Conservation (phyloP, 2,113 vertebrate species). For the Brevimyrus niger region DNA sequence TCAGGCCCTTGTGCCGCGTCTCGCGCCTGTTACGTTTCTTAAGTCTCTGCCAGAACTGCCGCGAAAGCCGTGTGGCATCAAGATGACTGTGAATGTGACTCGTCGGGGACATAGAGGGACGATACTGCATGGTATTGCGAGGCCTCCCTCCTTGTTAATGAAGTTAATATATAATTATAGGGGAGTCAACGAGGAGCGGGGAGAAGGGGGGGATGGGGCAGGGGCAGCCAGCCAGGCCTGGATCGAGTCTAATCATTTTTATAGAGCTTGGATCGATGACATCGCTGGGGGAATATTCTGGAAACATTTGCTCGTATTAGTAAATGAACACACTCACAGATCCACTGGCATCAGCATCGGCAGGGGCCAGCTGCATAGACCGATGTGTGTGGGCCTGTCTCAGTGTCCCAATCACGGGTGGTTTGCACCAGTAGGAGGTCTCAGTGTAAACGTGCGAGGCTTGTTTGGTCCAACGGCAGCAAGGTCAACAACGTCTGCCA, state of each 20-base stretch:
- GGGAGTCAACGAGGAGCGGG: neutral
- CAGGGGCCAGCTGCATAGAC: neutral
- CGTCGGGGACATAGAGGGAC: constrained; percentile 55
- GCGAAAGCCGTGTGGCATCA: constrained; percentile 63
- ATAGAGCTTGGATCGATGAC: constrained; percentile 53
- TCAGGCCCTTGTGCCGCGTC: accelerated
- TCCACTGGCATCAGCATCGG: neutral
- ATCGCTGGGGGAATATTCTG: constrained; percentile 43
- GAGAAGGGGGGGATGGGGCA: neutral
- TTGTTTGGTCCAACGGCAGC: neutral
- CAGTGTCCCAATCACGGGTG: neutral
- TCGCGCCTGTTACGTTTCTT: neutral
- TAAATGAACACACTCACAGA: neutral
- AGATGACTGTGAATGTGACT: constrained; percentile 58
- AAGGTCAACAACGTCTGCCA: neutral
- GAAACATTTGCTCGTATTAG: constrained; percentile 7
- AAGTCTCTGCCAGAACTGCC: neutral
- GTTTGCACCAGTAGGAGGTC: neutral
- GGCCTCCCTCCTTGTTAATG: constrained; percentile 48
- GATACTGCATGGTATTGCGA: constrained; percentile 53
- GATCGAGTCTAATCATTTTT: constrained; percentile 56
- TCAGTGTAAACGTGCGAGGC: neutral
- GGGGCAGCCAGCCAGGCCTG: constrained; percentile 20
- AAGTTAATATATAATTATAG: constrained; percentile 46
- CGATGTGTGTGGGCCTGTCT: neutral